Conservation (phyloP, 2,888 invertebrate genomes). For the Andrena flavipes region DNA sequence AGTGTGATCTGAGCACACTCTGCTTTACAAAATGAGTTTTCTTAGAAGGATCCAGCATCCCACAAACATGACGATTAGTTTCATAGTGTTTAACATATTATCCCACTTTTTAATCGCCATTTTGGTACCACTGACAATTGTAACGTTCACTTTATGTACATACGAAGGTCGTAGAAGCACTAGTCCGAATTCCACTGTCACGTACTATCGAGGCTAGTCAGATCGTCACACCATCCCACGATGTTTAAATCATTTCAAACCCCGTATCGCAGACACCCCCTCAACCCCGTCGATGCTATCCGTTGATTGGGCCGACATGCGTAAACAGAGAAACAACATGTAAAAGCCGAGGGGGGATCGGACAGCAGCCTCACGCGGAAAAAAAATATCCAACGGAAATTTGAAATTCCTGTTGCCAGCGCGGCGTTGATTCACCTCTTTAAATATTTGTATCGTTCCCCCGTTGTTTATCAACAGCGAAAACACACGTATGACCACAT, state of each 20-base stretch:
- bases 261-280: slow-evolving; percentile 6
- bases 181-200: background rate
- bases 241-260: slow-evolving; percentile 25
- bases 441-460: slow-evolving; percentile 44
- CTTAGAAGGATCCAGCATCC: too few relatives aligned
- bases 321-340: slow-evolving; percentile 26
- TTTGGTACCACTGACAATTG: too few relatives aligned
- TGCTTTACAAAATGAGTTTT: too few relatives aligned
- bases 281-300: background rate
- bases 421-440: slow-evolving; percentile 16
- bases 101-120: too few relatives aligned
- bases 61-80: too few relatives aligned
- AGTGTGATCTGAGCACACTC: too few relatives aligned
- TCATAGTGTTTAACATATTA: too few relatives aligned
- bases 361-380: background rate
- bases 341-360: background rate
- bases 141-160: too few relatives aligned
- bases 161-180: too few relatives aligned
- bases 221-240: background rate
- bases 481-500: background rate
- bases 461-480: slow-evolving; percentile 17
- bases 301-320: slow-evolving; percentile 35
- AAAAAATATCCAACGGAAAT: slow-evolving; percentile 34
- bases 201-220: background rate
- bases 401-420: slow-evolving; percentile 46